Evolutionary conservation across 2,797 vertebrate species (phyloP).

Genomic region (Premnoplex brunnescens): DNA sequence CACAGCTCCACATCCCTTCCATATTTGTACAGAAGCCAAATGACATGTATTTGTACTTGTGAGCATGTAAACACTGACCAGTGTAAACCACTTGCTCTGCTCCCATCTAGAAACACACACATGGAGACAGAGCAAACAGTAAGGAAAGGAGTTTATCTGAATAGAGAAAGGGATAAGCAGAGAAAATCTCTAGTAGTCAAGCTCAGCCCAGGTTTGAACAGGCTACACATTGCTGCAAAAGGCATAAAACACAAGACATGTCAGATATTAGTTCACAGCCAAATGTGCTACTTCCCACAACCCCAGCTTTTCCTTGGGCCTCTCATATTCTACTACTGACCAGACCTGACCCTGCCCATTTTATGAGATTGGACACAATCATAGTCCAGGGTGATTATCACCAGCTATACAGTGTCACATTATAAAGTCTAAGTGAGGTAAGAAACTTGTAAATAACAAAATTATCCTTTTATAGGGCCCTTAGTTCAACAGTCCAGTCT

Average conservation of each 20-base stretch:
- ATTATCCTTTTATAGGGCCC: constrained; percentile 49
- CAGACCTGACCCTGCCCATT: constrained; percentile 6
- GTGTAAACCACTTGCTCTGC: background rate
- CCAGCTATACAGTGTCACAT: constrained; percentile 34
- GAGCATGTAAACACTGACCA: background rate
- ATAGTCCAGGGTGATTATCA: constrained; percentile 50
- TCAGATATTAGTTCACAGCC: background rate
- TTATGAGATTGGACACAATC: constrained; percentile 33
- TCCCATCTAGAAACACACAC: background rate
- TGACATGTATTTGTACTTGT: background rate
- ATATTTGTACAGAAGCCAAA: background rate
- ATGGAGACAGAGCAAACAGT: background rate
- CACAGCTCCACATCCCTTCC: background rate
- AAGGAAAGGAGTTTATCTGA: background rate
- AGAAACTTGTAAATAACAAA: constrained; percentile 59
- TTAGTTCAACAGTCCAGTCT: constrained; percentile 46
- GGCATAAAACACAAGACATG: background rate
- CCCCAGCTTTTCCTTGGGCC: background rate
- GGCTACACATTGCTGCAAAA: background rate
- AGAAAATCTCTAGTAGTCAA: background rate
- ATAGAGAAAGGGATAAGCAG: background rate
- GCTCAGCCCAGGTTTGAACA: background rate
- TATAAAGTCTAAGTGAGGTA: constrained; percentile 57
- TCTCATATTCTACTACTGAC: background rate
- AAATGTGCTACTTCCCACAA: background rate